Conservation (phyloP, 2,797 vertebrate species). For the Corythornis leucogaster region DNA sequence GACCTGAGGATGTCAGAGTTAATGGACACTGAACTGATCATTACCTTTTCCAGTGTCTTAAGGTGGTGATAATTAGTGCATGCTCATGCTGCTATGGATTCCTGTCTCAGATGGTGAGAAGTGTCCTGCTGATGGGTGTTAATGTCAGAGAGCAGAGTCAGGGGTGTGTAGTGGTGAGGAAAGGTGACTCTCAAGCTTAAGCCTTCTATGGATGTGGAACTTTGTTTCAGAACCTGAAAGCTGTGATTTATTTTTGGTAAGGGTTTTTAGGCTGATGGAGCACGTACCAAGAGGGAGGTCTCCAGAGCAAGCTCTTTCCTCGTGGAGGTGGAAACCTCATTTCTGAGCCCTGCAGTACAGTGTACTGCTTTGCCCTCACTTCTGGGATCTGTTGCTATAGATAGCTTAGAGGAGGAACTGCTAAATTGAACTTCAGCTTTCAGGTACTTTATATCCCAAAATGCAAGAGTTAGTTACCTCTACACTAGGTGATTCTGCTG, state of each 20-base stretch:
- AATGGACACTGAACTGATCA: neutral
- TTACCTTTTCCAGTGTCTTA: neutral
- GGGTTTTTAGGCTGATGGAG: neutral
- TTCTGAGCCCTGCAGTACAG: fast-evolving
- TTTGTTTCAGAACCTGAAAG: neutral
- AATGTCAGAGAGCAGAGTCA: neutral
- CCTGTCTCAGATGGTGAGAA: neutral
- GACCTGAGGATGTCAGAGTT: neutral
- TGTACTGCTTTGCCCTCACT: neutral
- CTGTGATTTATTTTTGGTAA: neutral
- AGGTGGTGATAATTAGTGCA: neutral
- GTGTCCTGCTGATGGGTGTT: too few relatives aligned
- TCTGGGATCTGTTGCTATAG: neutral
- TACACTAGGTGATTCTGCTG: too few relatives aligned
- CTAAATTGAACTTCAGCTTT: neutral
- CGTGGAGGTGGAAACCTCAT: neutral
- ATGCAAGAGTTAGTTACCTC: neutral
- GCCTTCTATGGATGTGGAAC: neutral
- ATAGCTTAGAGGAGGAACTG: neutral
- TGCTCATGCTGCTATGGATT: neutral
- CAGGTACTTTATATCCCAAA: fast-evolving
- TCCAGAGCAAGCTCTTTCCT: neutral
- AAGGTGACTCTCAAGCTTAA: neutral
- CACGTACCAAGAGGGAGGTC: fast-evolving
- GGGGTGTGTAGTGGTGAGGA: neutral